phyloP scores from a whole-genome alignment of 2,797 vertebrate genomes.

The Passerculus sandwichensis region DNA sequence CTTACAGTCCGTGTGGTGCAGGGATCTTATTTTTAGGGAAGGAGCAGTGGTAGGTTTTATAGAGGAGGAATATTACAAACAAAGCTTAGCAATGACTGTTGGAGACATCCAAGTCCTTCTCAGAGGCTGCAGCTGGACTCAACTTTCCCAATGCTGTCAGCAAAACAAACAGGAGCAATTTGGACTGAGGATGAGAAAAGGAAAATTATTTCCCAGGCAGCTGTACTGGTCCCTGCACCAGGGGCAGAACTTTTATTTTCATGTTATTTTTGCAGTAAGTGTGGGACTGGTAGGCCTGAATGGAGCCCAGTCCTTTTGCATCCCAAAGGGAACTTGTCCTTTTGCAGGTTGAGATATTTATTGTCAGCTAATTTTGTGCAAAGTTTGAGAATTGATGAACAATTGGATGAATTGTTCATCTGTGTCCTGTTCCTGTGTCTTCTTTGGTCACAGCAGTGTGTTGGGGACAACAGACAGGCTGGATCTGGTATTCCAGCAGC shows the following conservation, averaged over 20 bases:
- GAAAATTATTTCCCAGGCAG: background rate
- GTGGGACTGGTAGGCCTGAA: background rate
- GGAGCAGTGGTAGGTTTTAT: background rate
- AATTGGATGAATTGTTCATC: background rate
- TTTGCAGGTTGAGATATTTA: background rate
- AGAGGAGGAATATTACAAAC: background rate
- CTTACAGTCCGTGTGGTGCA: fast-evolving
- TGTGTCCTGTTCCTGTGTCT: background rate
- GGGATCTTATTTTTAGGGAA: background rate
- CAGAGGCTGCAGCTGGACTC: background rate
- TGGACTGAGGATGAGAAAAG: background rate
- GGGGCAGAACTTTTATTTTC: background rate
- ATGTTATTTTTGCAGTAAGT: background rate
- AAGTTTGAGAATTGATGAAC: background rate
- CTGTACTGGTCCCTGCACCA: background rate
- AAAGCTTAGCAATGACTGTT: background rate
- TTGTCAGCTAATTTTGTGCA: background rate
- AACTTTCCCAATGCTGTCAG: background rate
- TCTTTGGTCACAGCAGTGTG: background rate
- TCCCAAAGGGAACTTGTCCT: background rate
- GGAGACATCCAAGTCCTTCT: background rate
- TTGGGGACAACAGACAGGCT: background rate
- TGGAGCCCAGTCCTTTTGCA: background rate
- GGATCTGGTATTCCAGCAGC: background rate
- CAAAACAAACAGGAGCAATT: background rate